Base-by-base conservation (phyloP, 2,797 vertebrate species). In the Hybognathus amarus region DNA sequence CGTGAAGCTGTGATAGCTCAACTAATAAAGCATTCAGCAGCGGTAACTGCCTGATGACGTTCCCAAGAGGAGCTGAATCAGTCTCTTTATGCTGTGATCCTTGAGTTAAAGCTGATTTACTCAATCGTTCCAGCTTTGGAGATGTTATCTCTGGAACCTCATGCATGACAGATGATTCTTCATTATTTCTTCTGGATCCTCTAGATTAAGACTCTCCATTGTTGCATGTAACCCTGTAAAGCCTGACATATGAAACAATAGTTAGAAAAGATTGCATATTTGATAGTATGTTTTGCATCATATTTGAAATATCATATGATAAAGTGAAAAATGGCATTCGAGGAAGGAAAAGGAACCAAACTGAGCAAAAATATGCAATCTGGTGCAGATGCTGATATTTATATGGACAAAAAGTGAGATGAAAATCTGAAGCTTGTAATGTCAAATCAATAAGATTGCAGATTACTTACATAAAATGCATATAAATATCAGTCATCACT, bases 21-120 rank as follows among this genome's bases (percentile, higher is more conserved):
- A 94, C 88, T 27, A 98, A 88, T 87, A 99, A 93, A 45, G 97
- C 95, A 10, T 95, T 97, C 61, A 99, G 90, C 0, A 99, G 90
- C 0, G 97, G 97, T 84, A 98, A 88, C 87, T 94, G 96, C 76
- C 77, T 87, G 30, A 96, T 59, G 10, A 91, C 87, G 67, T 93
- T 91, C 17, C 87, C 66, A 0, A 91, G 87, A 56, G 82, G 75
- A 78, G 89, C 85, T 9, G 85, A 82, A 36, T 85, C 79, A 9
- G 3, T 24, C 13, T 42, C 83, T 81, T 80, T 36, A 42, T 9
- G 45, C 17, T 7, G 30, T 22, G 7, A 5, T 17, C 6, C 36
- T 24, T 50, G 30, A 67, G 63, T 63, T 12, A 68, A 82, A 47
- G 30, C 5, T 33, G 74, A 15, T 18, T 33, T 47, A 0, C 24